Conservation (phyloP, 2,113 vertebrate species). For the Neodontobutis hainanensis region DNA sequence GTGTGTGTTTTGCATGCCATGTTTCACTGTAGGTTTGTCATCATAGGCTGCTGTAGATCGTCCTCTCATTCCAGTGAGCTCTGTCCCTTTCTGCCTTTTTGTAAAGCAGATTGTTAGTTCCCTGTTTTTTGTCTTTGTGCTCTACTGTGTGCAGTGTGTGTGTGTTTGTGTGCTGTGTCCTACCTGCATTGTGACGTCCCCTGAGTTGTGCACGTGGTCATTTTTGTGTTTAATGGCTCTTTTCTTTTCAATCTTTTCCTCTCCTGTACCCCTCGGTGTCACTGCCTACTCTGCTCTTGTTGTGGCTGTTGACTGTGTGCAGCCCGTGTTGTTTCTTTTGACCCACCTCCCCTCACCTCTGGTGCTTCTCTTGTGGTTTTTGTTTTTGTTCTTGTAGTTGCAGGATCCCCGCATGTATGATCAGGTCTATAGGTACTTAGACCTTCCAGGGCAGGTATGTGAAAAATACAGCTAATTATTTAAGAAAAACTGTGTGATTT, state of each 20-base stretch:
- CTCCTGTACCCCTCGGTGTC: constrained; percentile 49
- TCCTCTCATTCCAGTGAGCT: constrained; percentile 57
- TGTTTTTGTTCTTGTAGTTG: constrained; percentile 80
- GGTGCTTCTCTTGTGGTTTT: constrained; percentile 74
- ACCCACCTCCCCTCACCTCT: constrained; percentile 49
- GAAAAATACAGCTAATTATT: constrained; percentile 49
- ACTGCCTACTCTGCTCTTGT: constrained; percentile 37
- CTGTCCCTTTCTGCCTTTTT: constrained; percentile 51
- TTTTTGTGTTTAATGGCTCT: constrained; percentile 72
- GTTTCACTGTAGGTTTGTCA: constrained; percentile 7
- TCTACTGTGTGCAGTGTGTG: constrained; percentile 10
- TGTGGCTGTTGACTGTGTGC: constrained; percentile 53
- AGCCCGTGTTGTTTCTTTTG: constrained; percentile 46
- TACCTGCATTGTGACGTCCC: constrained; percentile 57
- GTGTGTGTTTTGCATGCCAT: constrained; percentile 32
- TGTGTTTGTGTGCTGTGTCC: constrained; percentile 21
- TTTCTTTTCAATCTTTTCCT: constrained; percentile 27
- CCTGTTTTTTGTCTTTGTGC: not conserved
- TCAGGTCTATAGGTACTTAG: constrained; percentile 84
- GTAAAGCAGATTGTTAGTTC: constrained; percentile 15
- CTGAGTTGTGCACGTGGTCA: constrained; percentile 35
- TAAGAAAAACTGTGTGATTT: constrained; percentile 45
- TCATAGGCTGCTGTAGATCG: constrained; percentile 13
- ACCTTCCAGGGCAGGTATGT: constrained; percentile 84
- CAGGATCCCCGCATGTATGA: constrained; percentile 82